phyloP scores from a whole-genome alignment of 1,140 invertebrate genomes.

The Frieseomelitta varia region DNA sequence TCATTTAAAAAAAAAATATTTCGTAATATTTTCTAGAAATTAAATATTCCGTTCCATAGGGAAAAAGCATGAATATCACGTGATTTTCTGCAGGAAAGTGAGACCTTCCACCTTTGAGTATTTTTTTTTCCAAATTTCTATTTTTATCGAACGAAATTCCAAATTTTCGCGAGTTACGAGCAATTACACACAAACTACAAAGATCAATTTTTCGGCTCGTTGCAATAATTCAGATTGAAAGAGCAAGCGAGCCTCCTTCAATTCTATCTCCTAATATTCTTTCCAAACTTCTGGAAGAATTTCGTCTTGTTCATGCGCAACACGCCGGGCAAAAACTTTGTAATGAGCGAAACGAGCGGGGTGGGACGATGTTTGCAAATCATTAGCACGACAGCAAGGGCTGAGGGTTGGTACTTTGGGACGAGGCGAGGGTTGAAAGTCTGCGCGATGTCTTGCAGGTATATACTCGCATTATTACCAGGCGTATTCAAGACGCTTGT shows the following conservation, averaged over 20 bases:
- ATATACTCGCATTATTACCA: conserved; percentile 1
- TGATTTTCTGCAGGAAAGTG: no score
- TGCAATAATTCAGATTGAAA: neutral
- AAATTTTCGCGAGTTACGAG: neutral
- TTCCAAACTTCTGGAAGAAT: conserved; percentile 63
- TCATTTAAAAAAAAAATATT: no score
- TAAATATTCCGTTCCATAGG: no score
- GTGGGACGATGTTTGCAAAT: conserved; percentile 78
- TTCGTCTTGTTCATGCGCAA: conserved; percentile 48
- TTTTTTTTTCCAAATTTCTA: neutral
- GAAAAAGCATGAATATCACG: no score
- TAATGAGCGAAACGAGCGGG: conserved; percentile 70
- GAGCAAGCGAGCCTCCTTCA: neutral
- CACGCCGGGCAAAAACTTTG: conserved; percentile 67
- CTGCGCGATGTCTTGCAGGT: conserved; percentile 23
- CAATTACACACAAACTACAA: neutral
- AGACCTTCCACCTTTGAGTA: neutral
- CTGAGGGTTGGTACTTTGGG: conserved; percentile 17
- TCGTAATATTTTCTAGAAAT: no score
- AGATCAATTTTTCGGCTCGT: neutral
- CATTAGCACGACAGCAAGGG: conserved; percentile 72
- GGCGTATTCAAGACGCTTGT: neutral
- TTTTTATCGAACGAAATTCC: neutral
- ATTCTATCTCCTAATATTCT: neutral
- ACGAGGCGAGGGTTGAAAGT: conserved; percentile 42